Evolutionary conservation across 1,140 invertebrate species (phyloP).

Genomic region (Papilio glaucus): DNA sequence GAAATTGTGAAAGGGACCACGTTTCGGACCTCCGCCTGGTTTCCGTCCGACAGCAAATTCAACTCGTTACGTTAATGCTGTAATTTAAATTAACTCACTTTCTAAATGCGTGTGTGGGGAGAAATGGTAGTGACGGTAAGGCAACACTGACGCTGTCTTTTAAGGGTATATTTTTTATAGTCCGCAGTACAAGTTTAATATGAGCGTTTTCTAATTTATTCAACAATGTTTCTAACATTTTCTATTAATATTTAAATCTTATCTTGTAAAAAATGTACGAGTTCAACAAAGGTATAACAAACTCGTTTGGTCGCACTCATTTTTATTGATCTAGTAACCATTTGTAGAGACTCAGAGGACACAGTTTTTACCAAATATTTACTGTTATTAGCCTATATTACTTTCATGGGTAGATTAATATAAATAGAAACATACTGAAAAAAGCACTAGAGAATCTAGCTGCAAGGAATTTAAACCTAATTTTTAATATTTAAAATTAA

Average conservation of each 20-base stretch:
- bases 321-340: too few relatives aligned
- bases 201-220: slow-evolving; percentile 16
- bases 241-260: not conserved
- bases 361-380: too few relatives aligned
- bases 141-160: not conserved
- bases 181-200: not conserved
- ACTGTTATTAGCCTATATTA: too few relatives aligned
- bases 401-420: too few relatives aligned
- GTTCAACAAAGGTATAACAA: not conserved
- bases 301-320: too few relatives aligned
- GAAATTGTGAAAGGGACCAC: slow-evolving; percentile 30
- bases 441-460: too few relatives aligned
- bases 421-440: too few relatives aligned
- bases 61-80: slow-evolving; percentile 19
- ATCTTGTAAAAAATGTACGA: not conserved
- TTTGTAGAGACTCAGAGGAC: too few relatives aligned
- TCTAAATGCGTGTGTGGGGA: not conserved
- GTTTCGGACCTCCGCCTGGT: slow-evolving; percentile 8
- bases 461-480: too few relatives aligned
- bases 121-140: not conserved
- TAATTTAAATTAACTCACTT: slow-evolving; percentile 29
- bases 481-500: too few relatives aligned
- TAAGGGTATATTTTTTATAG: slow-evolving; percentile 18
- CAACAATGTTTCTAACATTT: not conserved
- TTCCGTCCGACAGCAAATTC: slow-evolving; percentile 14